phyloP scores from a whole-genome alignment of 2,113 vertebrate genomes.

The Lutjanus erythropterus region DNA sequence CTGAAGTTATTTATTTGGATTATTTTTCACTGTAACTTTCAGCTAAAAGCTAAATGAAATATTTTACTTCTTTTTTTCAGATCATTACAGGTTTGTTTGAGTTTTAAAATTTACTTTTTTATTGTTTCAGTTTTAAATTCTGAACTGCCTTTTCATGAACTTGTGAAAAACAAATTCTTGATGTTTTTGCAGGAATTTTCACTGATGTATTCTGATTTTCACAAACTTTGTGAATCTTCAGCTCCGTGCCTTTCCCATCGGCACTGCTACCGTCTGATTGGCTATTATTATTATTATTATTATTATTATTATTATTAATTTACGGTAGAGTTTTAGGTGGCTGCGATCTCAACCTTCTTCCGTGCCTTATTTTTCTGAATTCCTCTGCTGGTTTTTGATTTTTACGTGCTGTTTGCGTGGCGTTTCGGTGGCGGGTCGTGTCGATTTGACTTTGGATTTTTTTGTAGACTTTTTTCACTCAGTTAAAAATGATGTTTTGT shows the following conservation, averaged over 20 bases:
- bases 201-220: not conserved
- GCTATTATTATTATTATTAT: not conserved
- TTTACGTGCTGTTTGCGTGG: not conserved
- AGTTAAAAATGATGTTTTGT: conserved; percentile 7
- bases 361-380: conserved; percentile 68
- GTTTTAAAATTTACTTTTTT: not conserved
- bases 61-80: not conserved
- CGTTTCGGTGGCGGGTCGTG: not conserved
- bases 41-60: not conserved
- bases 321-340: not conserved
- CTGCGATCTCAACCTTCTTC: conserved; percentile 36
- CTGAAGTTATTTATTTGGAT: conserved; percentile 6
- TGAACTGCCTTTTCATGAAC: not conserved
- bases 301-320: not conserved
- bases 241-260: not conserved
- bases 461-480: conserved; percentile 5
- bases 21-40: not conserved
- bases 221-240: not conserved
- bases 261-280: conserved; percentile 11
- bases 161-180: not conserved
- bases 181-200: not conserved
- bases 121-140: not conserved
- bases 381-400: conserved; percentile 35
- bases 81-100: not conserved
- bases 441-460: conserved; percentile 2